Evolutionary conservation across 2,888 invertebrate species (phyloP).

Genomic region (Clusia tigrina): DNA sequence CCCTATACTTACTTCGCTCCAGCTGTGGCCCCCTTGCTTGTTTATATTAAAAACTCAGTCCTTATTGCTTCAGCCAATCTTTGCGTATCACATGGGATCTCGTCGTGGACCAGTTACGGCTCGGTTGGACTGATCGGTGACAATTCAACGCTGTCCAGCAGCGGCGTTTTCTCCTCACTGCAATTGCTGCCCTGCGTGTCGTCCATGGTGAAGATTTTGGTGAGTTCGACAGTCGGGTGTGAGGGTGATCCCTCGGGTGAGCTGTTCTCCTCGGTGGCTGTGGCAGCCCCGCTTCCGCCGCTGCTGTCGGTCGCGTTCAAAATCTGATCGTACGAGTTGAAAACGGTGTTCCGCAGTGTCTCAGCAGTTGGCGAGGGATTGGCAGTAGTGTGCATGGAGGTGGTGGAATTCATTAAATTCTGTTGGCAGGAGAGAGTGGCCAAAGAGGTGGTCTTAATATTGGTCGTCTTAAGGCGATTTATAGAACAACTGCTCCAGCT

Average conservation of each 20-base stretch:
- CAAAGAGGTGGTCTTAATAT: constrained; percentile 63
- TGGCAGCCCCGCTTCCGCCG: constrained; percentile 37
- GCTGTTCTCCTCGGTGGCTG: constrained; percentile 45
- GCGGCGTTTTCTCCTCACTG: constrained; percentile 64
- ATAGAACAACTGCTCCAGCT: constrained; percentile 61
- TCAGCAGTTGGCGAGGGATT: constrained; percentile 14
- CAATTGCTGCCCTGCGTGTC: constrained; percentile 54
- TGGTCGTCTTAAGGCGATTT: constrained; percentile 61
- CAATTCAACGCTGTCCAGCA: constrained; percentile 64
- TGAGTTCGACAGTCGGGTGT: constrained; percentile 53
- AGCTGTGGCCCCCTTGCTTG: too few species aligned
- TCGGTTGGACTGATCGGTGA: constrained; percentile 64
- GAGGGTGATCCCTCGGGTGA: constrained; percentile 60
- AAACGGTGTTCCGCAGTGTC: constrained; percentile 48
- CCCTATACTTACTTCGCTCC: too few species aligned
- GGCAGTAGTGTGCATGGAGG: constrained; percentile 36
- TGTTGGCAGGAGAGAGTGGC: constrained; percentile 59
- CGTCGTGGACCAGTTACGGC: constrained; percentile 50
- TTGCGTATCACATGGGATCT: constrained; percentile 54
- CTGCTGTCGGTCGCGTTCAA: constrained; percentile 43
- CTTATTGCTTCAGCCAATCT: constrained; percentile 23
- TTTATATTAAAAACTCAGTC: too few species aligned
- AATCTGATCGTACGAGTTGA: constrained; percentile 55
- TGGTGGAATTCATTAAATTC: constrained; percentile 48
- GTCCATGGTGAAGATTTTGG: constrained; percentile 57